Conservation (phyloP, 2,113 vertebrate species). For the Caranx ignobilis region DNA sequence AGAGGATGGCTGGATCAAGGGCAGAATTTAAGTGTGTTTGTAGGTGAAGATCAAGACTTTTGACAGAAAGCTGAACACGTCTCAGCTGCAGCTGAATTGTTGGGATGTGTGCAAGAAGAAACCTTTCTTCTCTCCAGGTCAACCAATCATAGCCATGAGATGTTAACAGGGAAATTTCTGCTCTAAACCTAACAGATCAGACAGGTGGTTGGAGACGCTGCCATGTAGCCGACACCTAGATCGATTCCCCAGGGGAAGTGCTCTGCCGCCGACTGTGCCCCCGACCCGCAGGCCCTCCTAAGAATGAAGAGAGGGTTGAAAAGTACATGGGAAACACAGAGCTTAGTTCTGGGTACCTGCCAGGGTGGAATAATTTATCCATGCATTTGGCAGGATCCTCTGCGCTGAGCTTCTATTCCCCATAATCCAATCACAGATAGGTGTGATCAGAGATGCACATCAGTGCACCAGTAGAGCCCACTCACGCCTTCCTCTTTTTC, state of each 20-base stretch:
- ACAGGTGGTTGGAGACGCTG: neutral
- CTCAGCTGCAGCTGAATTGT: neutral
- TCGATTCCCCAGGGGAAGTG: slow-evolving; percentile 10
- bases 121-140: neutral
- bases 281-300: neutral
- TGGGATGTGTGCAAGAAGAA: neutral
- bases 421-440: slow-evolving; percentile 26
- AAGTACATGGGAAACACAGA: slow-evolving; percentile 2
- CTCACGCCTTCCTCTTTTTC: neutral
- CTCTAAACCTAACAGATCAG: neutral
- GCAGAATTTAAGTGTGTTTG: neutral
- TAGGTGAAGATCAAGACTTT: neutral
- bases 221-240: neutral
- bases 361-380: neutral
- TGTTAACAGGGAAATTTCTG: neutral
- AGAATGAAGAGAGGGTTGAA: neutral
- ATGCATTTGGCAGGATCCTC: neutral
- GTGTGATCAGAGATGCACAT: slow-evolving; percentile 6
- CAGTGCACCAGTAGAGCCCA: neutral
- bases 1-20: neutral
- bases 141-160: neutral
- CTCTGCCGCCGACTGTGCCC: neutral
- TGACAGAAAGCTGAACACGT: neutral
- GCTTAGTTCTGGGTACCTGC: neutral
- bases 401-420: neutral